phyloP scores from a whole-genome alignment of 2,113 vertebrate species.

The Orycteropus afer region DNA sequence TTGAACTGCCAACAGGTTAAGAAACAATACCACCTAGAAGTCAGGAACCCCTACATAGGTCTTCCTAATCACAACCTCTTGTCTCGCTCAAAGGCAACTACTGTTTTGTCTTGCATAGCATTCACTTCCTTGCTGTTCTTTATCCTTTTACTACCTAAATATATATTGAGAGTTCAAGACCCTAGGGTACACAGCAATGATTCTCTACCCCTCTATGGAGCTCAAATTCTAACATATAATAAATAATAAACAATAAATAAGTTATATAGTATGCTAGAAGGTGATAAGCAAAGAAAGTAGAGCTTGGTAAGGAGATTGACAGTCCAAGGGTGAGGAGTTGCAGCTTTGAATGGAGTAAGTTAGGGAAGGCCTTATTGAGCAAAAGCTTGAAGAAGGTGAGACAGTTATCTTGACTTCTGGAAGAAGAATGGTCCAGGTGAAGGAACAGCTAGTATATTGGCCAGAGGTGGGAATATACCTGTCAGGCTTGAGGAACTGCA shows the following conservation, averaged over 20 bases:
- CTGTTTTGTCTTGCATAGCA: not conserved
- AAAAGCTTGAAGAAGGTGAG: not conserved
- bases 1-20: not conserved
- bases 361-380: not conserved
- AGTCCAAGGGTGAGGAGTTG: no score
- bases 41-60: not conserved
- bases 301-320: not conserved
- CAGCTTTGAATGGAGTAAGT: not conserved
- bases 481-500: not conserved
- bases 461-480: not conserved
- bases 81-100: not conserved
- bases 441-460: not conserved
- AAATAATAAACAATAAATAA: not conserved
- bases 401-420: not conserved
- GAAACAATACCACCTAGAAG: not conserved
- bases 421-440: not conserved
- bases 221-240: not conserved
- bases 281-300: not conserved
- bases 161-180: not conserved
- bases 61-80: not conserved
- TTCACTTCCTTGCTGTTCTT: not conserved
- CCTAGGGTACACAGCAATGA: not conserved
- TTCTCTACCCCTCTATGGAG: not conserved
- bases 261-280: not conserved
- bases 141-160: not conserved